These are phyloP conservation scores for Bibio marci DNA, from an alignment of 2,888 invertebrate genomes.

Conservation along the genomic window DNA sequence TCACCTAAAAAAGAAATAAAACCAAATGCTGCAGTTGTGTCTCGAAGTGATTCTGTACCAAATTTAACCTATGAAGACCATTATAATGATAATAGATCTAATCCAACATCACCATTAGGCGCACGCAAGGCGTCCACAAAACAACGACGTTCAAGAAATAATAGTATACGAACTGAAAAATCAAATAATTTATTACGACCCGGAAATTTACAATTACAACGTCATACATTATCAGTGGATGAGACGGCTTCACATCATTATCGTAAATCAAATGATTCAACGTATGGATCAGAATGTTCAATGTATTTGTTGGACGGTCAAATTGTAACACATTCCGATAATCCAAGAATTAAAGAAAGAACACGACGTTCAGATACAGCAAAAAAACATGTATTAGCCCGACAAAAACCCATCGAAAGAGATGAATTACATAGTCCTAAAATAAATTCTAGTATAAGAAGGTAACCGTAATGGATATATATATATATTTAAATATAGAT, in stretches of 20 bases:
- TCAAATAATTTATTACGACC: slow-evolving; percentile 40
- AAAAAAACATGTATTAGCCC: slow-evolving; percentile 52
- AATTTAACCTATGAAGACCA: slow-evolving; percentile 26
- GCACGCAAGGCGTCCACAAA: slow-evolving; percentile 6
- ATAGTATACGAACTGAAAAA: slow-evolving; percentile 7
- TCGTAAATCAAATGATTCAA: slow-evolving; percentile 4
- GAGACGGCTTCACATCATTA: slow-evolving; percentile 35
- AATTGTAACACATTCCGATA: slow-evolving; percentile 21
- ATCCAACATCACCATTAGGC: slow-evolving; percentile 8
- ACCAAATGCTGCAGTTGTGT: slow-evolving; percentile 13
- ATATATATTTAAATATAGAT: too few species aligned
- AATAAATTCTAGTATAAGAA: slow-evolving; percentile 13
- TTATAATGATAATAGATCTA: neutral
- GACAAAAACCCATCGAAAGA: slow-evolving; percentile 62
- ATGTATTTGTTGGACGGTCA: slow-evolving; percentile 11
- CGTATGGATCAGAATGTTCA: slow-evolving; percentile 10
- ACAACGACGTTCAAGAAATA: too few species aligned
- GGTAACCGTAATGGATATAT: slow-evolving; percentile 14
- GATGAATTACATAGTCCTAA: slow-evolving; percentile 28
- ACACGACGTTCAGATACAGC: slow-evolving; percentile 40
- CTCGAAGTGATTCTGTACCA: slow-evolving; percentile 41
- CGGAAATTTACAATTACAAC: slow-evolving; percentile 38
- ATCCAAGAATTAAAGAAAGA: slow-evolving; percentile 41
- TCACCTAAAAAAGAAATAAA: neutral
- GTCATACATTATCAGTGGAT: slow-evolving; percentile 71